Evolutionary conservation across 2,797 vertebrate species (phyloP).

Genomic region (Taenioides sp.): DNA sequence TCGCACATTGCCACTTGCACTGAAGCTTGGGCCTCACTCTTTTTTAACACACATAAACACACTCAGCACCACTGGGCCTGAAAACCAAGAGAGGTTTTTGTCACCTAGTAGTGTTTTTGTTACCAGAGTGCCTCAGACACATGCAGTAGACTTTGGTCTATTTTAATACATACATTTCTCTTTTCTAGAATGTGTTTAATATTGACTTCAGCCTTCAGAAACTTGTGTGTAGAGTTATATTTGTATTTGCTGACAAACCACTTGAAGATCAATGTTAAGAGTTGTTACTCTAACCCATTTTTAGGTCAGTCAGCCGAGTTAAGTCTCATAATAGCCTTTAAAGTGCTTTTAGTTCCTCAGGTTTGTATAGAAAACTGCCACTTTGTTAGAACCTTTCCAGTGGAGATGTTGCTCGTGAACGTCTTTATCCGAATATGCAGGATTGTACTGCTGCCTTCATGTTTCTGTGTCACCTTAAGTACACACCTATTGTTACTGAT

Average conservation of each 20-base stretch:
- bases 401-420: conserved; percentile 16
- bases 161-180: conserved; percentile 13
- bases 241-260: conserved; percentile 29
- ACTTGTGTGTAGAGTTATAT: neutral
- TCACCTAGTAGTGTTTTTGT: conserved; percentile 17
- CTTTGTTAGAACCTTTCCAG: conserved; percentile 39
- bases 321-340: conserved; percentile 37
- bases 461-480: conserved; percentile 27
- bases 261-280: conserved; percentile 15
- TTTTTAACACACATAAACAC: conserved; percentile 37
- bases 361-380: conserved; percentile 56
- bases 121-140: conserved; percentile 52
- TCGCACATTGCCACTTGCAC: conserved; percentile 36
- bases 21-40: conserved; percentile 34
- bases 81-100: conserved; percentile 1
- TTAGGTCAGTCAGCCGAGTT: conserved; percentile 31
- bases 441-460: conserved; percentile 39
- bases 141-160: conserved; percentile 20
- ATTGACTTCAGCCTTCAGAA: conserved; percentile 8
- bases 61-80: conserved; percentile 23
- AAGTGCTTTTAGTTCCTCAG: conserved; percentile 78
- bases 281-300: conserved; percentile 30
- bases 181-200: conserved; percentile 11
- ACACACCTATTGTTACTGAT: conserved; percentile 56
- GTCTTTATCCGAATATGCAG: conserved; percentile 29